Evolutionary conservation across 2,113 vertebrate species (phyloP), one percentile per base, ranked within the genome.

Genomic region (Proterorhinus semilunaris): DNA sequence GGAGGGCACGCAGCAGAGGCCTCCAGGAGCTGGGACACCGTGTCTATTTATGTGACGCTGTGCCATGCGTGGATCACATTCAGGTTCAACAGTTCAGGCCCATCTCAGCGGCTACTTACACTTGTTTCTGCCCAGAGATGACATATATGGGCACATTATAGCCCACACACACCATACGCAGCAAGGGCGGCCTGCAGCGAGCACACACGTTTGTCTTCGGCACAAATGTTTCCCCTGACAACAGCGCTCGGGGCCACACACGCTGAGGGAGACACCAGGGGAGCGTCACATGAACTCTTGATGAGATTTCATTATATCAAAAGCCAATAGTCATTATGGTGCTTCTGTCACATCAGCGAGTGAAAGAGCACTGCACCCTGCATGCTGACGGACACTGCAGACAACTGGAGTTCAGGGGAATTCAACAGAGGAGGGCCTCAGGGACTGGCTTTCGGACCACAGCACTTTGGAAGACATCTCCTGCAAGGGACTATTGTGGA

Each of bases 41-140:
- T 36, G 79, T 89, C 87, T 89, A 90, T 90, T 87, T 86, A 76
- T 80, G 69, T 75, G 76, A 78, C 75, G 87, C 75, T 61, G 52
- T 82, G 71, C 80, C 81, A 71, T 21, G 72, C 78, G 8, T 66
- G 80, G 81, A 89, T 92, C 91, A 85, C 83, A 82, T 91, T 92
- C 86, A 79, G 91, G 93, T 91, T 93, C 92, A 93, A 83, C 83
- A 91, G 91, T 92, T 93, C 91, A 85, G 69, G 55, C 16, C 63
- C 69, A 79, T 62, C 65, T 74, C 78, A 16, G 46, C 27, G 67
- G 76, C 81, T 75, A 75, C 68, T 78, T 71, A 63, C 72, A 76
- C 81, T 77, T 68, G 82, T 79, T 81, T 75, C 78, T 81, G 81
- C 83, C 83, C 61, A 10, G 64, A 75, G 79, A 85, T 82, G 76